phyloP scores from a whole-genome alignment of 2,797 vertebrate genomes.

The Gila robusta region DNA sequence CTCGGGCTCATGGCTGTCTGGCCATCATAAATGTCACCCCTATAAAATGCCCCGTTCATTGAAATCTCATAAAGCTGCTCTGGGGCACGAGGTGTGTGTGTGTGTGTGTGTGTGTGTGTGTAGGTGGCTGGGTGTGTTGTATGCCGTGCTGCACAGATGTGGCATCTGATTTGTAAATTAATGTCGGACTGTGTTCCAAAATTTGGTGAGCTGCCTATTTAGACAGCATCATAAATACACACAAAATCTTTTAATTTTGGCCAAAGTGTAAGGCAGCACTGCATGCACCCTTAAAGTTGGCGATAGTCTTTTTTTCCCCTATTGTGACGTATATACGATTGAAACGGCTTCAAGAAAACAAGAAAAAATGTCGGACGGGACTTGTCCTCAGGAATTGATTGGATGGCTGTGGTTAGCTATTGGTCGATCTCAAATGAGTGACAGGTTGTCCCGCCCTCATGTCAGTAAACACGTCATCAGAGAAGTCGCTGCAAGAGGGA shows the following conservation, averaged over 20 bases:
- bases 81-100: neutral
- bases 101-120: neutral
- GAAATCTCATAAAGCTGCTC: conserved; percentile 56
- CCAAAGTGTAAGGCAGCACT: neutral
- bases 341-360: neutral
- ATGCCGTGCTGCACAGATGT: conserved; percentile 39
- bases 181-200: neutral
- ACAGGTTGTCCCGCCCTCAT: neutral
- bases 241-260: neutral
- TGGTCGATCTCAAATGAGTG: neutral
- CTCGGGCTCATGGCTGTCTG: conserved; percentile 4
- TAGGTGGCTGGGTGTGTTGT: neutral
- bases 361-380: neutral
- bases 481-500: neutral
- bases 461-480: neutral
- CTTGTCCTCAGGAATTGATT: neutral
- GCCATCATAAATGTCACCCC: conserved; percentile 44
- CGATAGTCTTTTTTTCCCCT: neutral
- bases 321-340: neutral
- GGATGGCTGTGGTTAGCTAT: neutral
- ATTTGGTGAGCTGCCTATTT: too few species aligned
- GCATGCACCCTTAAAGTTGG: neutral
- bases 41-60: conserved; percentile 39
- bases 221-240: neutral
- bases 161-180: conserved; percentile 29